Evolutionary conservation across 2,113 vertebrate species (phyloP).

Genomic region (Dicentrarchus labrax): DNA sequence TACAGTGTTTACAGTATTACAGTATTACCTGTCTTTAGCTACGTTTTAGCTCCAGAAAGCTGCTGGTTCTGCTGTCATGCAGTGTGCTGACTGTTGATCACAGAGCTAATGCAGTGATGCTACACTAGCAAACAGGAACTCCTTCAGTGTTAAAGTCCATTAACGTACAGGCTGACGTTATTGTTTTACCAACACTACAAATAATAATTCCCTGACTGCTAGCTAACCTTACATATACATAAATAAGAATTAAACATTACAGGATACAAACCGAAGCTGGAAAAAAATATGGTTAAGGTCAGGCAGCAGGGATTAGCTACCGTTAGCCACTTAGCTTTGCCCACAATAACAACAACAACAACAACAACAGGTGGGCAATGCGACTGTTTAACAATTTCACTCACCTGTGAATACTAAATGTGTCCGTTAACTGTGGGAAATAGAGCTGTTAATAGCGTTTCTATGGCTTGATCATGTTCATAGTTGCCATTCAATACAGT

Average conservation of each 20-base stretch:
- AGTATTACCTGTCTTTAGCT: not conserved
- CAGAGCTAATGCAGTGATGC: slow-evolving; percentile 26
- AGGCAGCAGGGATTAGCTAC: slow-evolving; percentile 63
- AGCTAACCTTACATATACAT: not conserved
- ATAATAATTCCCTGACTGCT: not conserved
- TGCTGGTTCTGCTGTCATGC: not conserved
- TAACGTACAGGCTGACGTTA: not conserved
- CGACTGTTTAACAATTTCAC: slow-evolving; percentile 7
- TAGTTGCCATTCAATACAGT: slow-evolving; percentile 71
- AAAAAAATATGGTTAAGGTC: slow-evolving; percentile 52
- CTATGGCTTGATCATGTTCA: slow-evolving; percentile 63
- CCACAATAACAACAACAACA: slow-evolving; percentile 37
- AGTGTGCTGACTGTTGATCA: slow-evolving; percentile 23
- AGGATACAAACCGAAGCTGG: not conserved
- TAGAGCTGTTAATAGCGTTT: slow-evolving; percentile 5
- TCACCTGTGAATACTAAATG: slow-evolving; percentile 60
- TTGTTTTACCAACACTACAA: not conserved
- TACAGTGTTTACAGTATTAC: not conserved
- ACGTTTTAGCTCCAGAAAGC: not conserved
- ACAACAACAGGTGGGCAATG: not conserved
- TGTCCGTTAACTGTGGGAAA: slow-evolving; percentile 13
- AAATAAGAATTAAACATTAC: not conserved
- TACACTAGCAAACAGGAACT: slow-evolving; percentile 12
- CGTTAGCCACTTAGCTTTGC: slow-evolving; percentile 58
- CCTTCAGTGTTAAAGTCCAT: not conserved